Evolutionary conservation across 1,140 invertebrate genomes (phyloP), one percentile per base, ranked within the genome.

Genomic region (Mya arenaria): DNA sequence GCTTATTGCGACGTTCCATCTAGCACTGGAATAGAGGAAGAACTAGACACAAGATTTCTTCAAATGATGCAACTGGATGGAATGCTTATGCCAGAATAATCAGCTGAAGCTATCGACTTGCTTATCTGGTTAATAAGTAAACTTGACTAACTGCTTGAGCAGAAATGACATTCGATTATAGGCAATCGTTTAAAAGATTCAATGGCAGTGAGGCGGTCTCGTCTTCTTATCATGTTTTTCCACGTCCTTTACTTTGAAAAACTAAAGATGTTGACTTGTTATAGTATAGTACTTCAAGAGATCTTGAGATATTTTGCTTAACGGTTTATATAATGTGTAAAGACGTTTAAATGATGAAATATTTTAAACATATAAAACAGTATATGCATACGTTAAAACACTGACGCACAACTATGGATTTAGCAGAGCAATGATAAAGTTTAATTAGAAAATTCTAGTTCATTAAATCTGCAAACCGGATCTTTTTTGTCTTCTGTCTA

Each of bases 151-250:
- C 55, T 56, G 55, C 55, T 56, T 56, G 55, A 56, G 55, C 55
- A 56, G 55, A 56, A 56, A 56, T 56, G 55, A 56, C 55, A 56
- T 56, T 56, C 55, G 55, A 19, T 56, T 56, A 56, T 56, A 56
- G 55, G 55, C 55, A 56, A 56, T 56, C 30, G 55, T 56, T 56
- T 19, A 56, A 56, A 56, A 56, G 55, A 56, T 56, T 56, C 55
- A 56, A 19, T 56, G 55, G 55, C 55, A 56, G 55, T 56, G 55
- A 56, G 55, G 55, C 55, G 55, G 19, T 56, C 55, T 56, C 55
- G 55, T 56, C 55, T 56, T 56, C n/a, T n/a, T n/a, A 56, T 56
- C 19, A 56, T 56, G 55, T 56, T 56, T 56, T 56, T 5, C 19
- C 55, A 6, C 5, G 55, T 5, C 55, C 19, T 56, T 56, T 56